Conservation (phyloP, 2,113 vertebrate species). For the Pavo muticus region DNA sequence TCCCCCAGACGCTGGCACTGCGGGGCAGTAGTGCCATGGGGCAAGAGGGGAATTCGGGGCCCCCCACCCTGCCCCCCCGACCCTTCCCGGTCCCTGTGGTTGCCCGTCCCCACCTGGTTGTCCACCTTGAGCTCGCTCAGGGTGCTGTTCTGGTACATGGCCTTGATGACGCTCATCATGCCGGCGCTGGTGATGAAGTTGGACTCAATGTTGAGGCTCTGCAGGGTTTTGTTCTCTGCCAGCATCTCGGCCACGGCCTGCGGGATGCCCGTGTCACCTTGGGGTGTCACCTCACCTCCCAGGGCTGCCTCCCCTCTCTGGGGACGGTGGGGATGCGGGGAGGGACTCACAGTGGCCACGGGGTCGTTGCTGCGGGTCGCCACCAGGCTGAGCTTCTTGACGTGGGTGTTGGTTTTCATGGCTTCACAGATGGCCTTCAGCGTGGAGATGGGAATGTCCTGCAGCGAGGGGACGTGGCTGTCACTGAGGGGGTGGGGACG, state of each 20-base stretch:
- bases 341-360: conserved; percentile 86
- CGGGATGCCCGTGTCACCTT: not conserved
- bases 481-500: not conserved
- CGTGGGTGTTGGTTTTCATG: conserved; percentile 90
- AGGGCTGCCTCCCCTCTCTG: not conserved
- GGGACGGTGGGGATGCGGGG: not conserved
- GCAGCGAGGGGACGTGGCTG: not conserved
- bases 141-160: conserved; percentile 81
- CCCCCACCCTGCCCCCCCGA: no score
- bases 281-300: not conserved
- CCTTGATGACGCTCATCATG: conserved; percentile 89
- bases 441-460: conserved; percentile 91
- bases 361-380: conserved; percentile 95
- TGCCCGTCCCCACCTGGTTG: conserved; percentile 83
- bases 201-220: conserved; percentile 94
- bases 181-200: conserved; percentile 94
- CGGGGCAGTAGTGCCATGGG: rapidly evolving
- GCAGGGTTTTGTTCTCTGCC: conserved; percentile 87
- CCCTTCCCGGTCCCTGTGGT: rapidly evolving
- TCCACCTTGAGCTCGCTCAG: conserved; percentile 91
- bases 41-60: not conserved
- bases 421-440: conserved; percentile 90
- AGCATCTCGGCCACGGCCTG: conserved; percentile 95
- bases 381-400: conserved; percentile 90
- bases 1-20: conserved; percentile 93